These are phyloP conservation scores for Cotesia glomerata DNA, from an alignment of 1,140 invertebrate species.

Conservation along the genomic window DNA sequence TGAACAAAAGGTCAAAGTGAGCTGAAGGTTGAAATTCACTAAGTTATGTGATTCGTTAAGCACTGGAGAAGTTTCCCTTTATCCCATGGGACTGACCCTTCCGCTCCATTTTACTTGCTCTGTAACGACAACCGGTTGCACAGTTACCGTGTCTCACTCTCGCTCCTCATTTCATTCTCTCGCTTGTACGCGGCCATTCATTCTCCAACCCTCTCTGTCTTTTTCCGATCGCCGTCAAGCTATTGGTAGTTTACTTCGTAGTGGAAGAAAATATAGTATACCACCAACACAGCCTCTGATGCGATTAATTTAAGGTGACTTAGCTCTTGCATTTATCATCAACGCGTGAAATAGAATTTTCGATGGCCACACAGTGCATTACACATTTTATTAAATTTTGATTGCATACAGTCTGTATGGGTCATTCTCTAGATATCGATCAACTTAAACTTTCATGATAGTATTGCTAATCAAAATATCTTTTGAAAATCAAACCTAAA, in stretches of 20 bases:
- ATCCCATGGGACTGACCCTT: constrained; percentile 9
- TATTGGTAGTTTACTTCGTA: too few species aligned
- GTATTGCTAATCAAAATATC: too few species aligned
- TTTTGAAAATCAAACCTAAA: too few species aligned
- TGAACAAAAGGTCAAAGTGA: not conserved
- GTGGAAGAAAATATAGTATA: not conserved
- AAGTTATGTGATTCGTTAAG: constrained; percentile 15
- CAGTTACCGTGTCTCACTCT: not conserved
- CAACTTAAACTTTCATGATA: too few species aligned
- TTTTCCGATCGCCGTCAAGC: too few species aligned
- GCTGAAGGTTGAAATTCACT: not conserved
- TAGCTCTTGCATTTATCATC: not conserved
- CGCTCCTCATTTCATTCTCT: not conserved
- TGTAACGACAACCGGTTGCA: constrained; percentile 22
- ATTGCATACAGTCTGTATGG: too few species aligned
- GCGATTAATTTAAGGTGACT: not conserved
- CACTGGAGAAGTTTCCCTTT: constrained; percentile 20
- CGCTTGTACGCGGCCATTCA: not conserved
- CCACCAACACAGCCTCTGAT: not conserved
- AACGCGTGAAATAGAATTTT: not conserved
- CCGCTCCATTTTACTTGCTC: constrained; percentile 23
- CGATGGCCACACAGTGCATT: constrained; percentile 14
- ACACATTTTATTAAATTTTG: too few species aligned
- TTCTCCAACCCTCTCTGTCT: not conserved
- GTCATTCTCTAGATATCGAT: too few species aligned